A percentile compares a stretch with the other conserved stretches of the same genome.
Evolutionary conservation across 2,888 invertebrate species (phyloP).

Genomic region (Pantelozetes paolii): DNA sequence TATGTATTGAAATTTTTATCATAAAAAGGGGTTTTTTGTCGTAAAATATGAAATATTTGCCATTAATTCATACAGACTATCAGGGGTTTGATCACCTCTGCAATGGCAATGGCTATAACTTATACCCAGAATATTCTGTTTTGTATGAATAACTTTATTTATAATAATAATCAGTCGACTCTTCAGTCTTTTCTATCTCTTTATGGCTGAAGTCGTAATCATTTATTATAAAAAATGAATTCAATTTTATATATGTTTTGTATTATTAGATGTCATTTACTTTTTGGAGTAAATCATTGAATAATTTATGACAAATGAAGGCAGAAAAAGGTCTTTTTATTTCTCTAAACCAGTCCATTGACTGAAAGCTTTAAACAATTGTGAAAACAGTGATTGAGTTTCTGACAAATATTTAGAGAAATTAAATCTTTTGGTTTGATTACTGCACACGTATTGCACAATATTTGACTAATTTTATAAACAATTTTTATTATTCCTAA

Average conservation of each 20-base stretch:
- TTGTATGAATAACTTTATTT: conserved; percentile 34
- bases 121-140: too few relatives aligned
- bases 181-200: neutral
- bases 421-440: neutral
- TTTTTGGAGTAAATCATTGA: neutral
- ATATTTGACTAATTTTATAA: conserved; percentile 6
- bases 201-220: neutral
- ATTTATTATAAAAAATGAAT: neutral
- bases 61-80: too few relatives aligned
- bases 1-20: too few relatives aligned
- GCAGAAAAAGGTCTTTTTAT: neutral
- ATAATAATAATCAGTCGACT: conserved; percentile 15
- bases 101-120: too few relatives aligned
- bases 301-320: neutral
- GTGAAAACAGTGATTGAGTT: too few relatives aligned
- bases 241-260: neutral
- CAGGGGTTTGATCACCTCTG: too few relatives aligned
- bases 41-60: too few relatives aligned
- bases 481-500: neutral
- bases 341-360: too few relatives aligned
- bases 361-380: too few relatives aligned
- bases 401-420: too few relatives aligned
- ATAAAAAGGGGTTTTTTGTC: too few relatives aligned
- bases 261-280: conserved; percentile 11
- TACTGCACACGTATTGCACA: conserved; percentile 3